These are phyloP conservation scores for Enteromius fasciolatus DNA, from an alignment of 2,797 vertebrate genomes.

Conservation along the genomic window DNA sequence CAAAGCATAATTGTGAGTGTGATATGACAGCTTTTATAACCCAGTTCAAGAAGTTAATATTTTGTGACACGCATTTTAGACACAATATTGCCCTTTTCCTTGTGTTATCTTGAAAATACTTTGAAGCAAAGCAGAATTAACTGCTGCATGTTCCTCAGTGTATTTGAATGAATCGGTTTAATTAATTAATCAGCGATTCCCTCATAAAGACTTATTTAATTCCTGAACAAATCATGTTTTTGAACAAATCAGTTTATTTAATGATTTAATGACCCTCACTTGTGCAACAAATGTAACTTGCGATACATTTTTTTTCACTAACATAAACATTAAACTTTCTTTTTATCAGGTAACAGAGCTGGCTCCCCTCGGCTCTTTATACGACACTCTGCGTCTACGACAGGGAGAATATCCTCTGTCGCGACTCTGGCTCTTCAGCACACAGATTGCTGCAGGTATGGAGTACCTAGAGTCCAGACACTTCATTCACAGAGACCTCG, in stretches of 20 bases:
- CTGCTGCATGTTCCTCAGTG: not conserved
- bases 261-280: not conserved
- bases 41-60: not conserved
- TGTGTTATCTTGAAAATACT: not conserved
- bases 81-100: not conserved
- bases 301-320: too few relatives aligned
- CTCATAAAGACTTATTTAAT: not conserved
- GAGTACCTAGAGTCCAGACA: slow-evolving; percentile 83
- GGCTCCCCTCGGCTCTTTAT: slow-evolving; percentile 82
- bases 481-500: slow-evolving; percentile 87
- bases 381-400: slow-evolving; percentile 78
- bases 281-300: not conserved
- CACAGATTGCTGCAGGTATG: slow-evolving; percentile 86
- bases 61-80: not conserved
- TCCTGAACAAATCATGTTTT: not conserved
- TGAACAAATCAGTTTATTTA: not conserved
- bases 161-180: not conserved
- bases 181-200: not conserved
- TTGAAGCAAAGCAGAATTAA: not conserved
- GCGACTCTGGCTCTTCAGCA: slow-evolving; percentile 84
- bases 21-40: not conserved
- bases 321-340: not conserved
- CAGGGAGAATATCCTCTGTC: slow-evolving; percentile 76
- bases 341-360: slow-evolving; percentile 84
- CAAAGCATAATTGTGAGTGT: not conserved